phyloP scores from a whole-genome alignment of 2,888 invertebrate genomes.

The Zelleria hepariella region DNA sequence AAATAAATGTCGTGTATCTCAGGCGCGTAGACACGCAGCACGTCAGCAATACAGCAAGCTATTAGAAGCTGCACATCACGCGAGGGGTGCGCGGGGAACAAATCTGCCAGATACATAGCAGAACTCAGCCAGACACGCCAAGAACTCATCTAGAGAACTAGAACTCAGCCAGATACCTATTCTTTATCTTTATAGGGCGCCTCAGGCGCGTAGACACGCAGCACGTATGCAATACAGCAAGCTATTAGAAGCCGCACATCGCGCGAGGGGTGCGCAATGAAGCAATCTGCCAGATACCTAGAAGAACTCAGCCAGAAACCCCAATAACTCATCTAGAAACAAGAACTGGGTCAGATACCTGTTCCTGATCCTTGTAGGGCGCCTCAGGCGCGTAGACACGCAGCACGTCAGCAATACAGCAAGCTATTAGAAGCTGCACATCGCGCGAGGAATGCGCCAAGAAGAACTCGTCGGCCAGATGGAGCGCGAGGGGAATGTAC shows the following conservation, averaged over 20 bases:
- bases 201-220: conserved; percentile 92
- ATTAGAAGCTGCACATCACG: conserved; percentile 95
- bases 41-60: conserved; percentile 98
- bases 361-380: conserved; percentile 95
- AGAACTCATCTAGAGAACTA: too few relatives aligned
- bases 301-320: conserved; percentile 46
- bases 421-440: conserved; percentile 94
- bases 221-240: conserved; percentile 91
- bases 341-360: too few relatives aligned
- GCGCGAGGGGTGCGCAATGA: conserved; percentile 80
- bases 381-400: conserved; percentile 98
- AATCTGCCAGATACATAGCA: too few relatives aligned
- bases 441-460: conserved; percentile 91
- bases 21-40: conserved; percentile 95
- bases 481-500: conserved; percentile 91
- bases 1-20: too few relatives aligned
- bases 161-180: conserved; percentile 89
- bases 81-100: conserved; percentile 90
- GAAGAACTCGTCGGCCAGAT: conserved; percentile 94
- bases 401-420: conserved; percentile 97
- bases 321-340: not conserved
- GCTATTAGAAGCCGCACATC: conserved; percentile 90
- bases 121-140: too few relatives aligned
- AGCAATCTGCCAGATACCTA: too few relatives aligned
- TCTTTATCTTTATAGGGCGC: conserved; percentile 93